These are phyloP conservation scores for Hypsibius dujardini DNA, from an alignment of 1,140 invertebrate species.

Conservation along the genomic window DNA sequence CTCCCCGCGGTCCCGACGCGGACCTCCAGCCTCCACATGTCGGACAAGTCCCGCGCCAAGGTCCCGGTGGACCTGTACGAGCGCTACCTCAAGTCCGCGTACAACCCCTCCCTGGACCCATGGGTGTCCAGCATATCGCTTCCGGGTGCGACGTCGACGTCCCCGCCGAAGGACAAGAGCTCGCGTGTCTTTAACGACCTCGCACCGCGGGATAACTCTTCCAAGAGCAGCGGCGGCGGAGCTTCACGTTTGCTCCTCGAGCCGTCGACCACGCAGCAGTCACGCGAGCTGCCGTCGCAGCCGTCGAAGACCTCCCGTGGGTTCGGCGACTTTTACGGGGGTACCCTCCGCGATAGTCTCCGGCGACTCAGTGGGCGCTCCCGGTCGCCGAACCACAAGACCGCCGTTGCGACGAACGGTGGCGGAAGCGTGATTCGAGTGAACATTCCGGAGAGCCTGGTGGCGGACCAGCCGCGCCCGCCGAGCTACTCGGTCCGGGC, in stretches of 20 bases:
- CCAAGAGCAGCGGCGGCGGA: neutral
- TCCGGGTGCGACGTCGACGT: neutral
- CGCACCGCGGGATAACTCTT: neutral
- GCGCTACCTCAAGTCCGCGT: constrained; percentile 5
- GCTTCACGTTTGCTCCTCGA: neutral
- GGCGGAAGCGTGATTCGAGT: neutral
- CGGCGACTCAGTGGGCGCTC: neutral
- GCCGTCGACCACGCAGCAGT: neutral
- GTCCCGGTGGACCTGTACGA: neutral
- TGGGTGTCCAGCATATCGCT: neutral
- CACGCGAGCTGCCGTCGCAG: no score
- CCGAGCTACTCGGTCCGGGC: neutral
- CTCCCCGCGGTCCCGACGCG: constrained; percentile 11
- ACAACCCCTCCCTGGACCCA: neutral
- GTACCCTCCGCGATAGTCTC: constrained; percentile 1
- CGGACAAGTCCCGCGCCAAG: neutral
- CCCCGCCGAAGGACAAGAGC: neutral
- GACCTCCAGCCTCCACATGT: neutral
- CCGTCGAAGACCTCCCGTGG: no score
- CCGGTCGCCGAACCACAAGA: neutral
- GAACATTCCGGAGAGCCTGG: neutral
- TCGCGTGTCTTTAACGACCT: neutral
- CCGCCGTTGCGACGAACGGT: neutral
- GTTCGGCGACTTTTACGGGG: neutral
- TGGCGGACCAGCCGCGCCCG: neutral